These are phyloP conservation scores for Calameuta filiformis DNA, from an alignment of 2,888 invertebrate species.

Conservation along the genomic window DNA sequence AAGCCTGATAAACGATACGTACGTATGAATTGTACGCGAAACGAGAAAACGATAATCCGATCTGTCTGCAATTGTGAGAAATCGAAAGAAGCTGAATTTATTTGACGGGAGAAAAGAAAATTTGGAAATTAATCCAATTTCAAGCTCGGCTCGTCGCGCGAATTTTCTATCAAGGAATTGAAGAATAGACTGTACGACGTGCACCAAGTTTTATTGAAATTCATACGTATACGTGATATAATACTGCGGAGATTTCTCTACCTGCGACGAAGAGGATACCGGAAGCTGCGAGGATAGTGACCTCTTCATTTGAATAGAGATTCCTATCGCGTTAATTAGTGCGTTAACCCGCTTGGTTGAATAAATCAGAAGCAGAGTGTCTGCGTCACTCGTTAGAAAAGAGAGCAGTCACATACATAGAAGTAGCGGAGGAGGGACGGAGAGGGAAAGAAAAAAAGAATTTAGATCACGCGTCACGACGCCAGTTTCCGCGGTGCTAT, in stretches of 20 bases:
- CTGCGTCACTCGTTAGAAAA: constrained; percentile 14
- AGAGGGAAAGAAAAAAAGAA: constrained; percentile 8
- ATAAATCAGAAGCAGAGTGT: background rate
- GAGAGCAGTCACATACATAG: constrained; percentile 18
- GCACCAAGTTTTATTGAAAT: background rate
- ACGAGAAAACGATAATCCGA: background rate
- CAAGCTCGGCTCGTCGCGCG: background rate
- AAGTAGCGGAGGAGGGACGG: constrained; percentile 8
- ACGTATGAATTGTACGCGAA: background rate
- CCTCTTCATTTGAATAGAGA: background rate
- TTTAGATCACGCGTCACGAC: background rate
- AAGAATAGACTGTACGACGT: background rate
- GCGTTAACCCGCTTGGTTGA: background rate
- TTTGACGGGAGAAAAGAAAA: background rate
- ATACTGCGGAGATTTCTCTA: background rate
- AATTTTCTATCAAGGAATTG: constrained; percentile 18
- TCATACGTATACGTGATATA: background rate
- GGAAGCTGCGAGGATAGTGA: background rate
- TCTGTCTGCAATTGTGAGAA: background rate
- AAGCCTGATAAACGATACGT: background rate
- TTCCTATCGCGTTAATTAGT: background rate
- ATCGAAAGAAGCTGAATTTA: background rate
- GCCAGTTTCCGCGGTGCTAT: background rate
- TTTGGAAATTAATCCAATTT: background rate
- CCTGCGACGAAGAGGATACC: background rate